Evolutionary conservation across 2,113 vertebrate genomes (phyloP).

Genomic region (Crotalus tigris): DNA sequence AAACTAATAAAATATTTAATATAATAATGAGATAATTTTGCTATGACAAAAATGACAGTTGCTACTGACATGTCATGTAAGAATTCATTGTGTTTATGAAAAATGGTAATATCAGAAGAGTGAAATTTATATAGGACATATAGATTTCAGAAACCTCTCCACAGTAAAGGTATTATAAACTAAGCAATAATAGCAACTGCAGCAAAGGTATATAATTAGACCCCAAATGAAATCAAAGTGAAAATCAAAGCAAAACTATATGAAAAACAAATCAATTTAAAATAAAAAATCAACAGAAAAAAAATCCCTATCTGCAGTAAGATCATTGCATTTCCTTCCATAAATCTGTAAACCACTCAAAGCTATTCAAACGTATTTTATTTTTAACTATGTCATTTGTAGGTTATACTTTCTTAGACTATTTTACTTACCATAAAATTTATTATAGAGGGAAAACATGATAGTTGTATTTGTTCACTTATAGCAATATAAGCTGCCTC

Average conservation of each 20-base stretch:
- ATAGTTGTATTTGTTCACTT: not conserved
- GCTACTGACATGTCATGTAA: not conserved
- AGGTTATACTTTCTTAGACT: not conserved
- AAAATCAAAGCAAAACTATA: not conserved
- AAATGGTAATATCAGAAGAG: not conserved
- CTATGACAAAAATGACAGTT: not conserved
- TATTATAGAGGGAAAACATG: not conserved
- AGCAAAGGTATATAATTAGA: not conserved
- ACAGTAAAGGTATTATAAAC: not conserved
- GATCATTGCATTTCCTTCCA: not conserved
- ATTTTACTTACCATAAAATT: not conserved
- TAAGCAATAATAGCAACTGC: not conserved
- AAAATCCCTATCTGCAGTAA: not conserved
- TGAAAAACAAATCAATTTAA: not conserved
- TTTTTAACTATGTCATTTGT: not conserved
- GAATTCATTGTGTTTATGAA: not conserved
- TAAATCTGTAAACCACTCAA: not conserved
- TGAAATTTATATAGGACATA: not conserved
- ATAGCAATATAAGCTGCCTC: not conserved
- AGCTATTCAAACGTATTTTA: not conserved
- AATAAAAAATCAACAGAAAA: not conserved
- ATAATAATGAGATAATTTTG: not conserved
- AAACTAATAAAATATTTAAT: not conserved
- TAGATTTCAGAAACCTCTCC: not conserved
- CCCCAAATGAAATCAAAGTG: not conserved